A percentile compares a stretch with the other conserved stretches of the same genome.
Evolutionary conservation across 2,797 vertebrate species (phyloP).

Genomic region (Acanthis flammea): DNA sequence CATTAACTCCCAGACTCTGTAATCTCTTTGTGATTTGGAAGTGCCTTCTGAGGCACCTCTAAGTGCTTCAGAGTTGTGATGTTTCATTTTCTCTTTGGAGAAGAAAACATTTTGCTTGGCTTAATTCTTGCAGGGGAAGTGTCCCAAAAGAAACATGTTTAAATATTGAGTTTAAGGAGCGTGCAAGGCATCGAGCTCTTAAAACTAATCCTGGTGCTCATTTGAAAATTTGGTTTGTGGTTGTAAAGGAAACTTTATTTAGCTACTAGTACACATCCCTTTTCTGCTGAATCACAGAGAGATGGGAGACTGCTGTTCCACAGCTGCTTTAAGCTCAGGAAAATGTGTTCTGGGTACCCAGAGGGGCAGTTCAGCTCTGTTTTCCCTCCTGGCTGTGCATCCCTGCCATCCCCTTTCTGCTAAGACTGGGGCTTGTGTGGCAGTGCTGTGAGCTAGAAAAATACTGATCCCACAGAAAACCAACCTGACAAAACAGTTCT

Average conservation of each 20-base stretch:
- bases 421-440: background rate
- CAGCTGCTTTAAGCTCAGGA: background rate
- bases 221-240: background rate
- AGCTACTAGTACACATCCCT: background rate
- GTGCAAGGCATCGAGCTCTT: background rate
- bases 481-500: background rate
- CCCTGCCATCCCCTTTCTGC: background rate
- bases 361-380: background rate
- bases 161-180: background rate
- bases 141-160: background rate
- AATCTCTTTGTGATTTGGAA: background rate
- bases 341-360: background rate
- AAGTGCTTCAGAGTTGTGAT: background rate
- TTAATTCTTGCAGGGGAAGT: background rate
- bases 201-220: background rate
- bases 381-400: background rate
- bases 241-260: background rate
- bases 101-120: background rate
- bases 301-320: background rate
- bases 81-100: background rate
- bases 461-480: background rate
- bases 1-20: rapidly evolving
- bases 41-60: background rate
- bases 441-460: background rate
- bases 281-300: background rate